Evolutionary conservation across 2,888 invertebrate genomes (phyloP).

Genomic region (Periphyllus acericola): DNA sequence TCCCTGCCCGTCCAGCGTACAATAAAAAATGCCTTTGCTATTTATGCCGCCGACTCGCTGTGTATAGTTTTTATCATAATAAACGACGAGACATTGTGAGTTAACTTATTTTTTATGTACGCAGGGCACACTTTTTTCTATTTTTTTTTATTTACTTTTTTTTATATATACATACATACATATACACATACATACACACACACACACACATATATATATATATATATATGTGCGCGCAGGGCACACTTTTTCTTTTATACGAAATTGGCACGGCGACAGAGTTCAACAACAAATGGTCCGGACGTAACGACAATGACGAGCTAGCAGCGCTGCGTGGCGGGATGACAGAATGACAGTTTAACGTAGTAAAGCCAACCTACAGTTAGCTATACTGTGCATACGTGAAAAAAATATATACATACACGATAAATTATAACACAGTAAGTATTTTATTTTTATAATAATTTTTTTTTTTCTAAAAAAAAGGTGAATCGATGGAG

Average conservation of each 20-base stretch:
- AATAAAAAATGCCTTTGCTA: conserved; percentile 12
- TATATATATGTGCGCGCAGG: neutral
- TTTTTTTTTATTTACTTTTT: neutral
- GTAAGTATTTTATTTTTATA: conserved; percentile 38
- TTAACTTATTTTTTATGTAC: conserved; percentile 53
- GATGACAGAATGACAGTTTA: conserved; percentile 56
- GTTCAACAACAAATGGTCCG: conserved; percentile 56
- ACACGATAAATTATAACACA: conserved; percentile 39
- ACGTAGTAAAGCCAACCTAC: conserved; percentile 50
- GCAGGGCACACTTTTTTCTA: neutral
- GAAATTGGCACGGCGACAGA: conserved; percentile 57
- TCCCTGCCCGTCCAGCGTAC: neutral
- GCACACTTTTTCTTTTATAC: conserved; percentile 47
- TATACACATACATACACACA: no score
- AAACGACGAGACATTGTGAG: conserved; percentile 55
- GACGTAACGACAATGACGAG: conserved; percentile 57
- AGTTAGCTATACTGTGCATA: neutral
- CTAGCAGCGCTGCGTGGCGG: conserved; percentile 11
- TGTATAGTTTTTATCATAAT: conserved; percentile 51
- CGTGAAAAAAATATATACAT: neutral
- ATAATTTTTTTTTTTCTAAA: neutral
- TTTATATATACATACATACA: no score
- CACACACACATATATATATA: no score
- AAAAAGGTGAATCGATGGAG: conserved; percentile 20
- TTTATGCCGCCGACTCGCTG: conserved; percentile 21